A percentile compares a stretch with the other conserved stretches of the same genome.
Evolutionary conservation across 2,888 invertebrate species (phyloP).

Genomic region (Hirtodrosophila histrioides): DNA sequence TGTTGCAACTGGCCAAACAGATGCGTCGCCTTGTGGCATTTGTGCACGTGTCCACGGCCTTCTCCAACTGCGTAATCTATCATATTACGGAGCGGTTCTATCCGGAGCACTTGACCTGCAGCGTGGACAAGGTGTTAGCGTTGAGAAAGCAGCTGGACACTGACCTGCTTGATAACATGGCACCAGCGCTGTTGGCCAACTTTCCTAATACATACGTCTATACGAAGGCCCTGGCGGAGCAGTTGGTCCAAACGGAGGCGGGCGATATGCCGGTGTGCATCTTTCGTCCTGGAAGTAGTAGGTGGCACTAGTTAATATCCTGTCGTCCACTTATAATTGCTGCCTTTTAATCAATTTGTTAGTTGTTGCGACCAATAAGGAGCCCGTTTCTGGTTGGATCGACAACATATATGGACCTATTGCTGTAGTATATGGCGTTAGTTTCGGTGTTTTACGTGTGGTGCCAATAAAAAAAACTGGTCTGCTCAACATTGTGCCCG

Average conservation of each 20-base stretch:
- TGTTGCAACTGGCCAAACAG: conserved; percentile 87
- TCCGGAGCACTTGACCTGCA: conserved; percentile 71
- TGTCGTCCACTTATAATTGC: background rate
- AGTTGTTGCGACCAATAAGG: conserved; percentile 83
- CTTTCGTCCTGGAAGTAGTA: conserved; percentile 86
- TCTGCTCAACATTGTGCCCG: conserved; percentile 84
- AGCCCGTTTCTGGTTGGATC: conserved; percentile 88
- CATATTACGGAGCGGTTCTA: conserved; percentile 84
- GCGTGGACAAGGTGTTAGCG: conserved; percentile 79
- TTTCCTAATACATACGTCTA: too few species aligned
- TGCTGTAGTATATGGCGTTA: conserved; percentile 84
- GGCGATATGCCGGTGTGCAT: conserved; percentile 87
- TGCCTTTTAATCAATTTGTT: background rate
- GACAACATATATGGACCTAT: conserved; percentile 88
- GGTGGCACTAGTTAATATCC: background rate
- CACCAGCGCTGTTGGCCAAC: conserved; percentile 57
- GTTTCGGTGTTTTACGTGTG: conserved; percentile 86
- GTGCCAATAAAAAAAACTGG: conserved; percentile 73
- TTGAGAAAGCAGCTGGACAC: conserved; percentile 79
- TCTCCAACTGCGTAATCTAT: conserved; percentile 86
- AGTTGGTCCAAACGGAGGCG: conserved; percentile 86
- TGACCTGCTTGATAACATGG: conserved; percentile 79
- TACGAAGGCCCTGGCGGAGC: conserved; percentile 86
- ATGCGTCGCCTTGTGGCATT: conserved; percentile 85
- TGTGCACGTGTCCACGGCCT: conserved; percentile 89